Conservation (phyloP, 1,140 invertebrate species). For the Oncopeltus fasciatus region DNA sequence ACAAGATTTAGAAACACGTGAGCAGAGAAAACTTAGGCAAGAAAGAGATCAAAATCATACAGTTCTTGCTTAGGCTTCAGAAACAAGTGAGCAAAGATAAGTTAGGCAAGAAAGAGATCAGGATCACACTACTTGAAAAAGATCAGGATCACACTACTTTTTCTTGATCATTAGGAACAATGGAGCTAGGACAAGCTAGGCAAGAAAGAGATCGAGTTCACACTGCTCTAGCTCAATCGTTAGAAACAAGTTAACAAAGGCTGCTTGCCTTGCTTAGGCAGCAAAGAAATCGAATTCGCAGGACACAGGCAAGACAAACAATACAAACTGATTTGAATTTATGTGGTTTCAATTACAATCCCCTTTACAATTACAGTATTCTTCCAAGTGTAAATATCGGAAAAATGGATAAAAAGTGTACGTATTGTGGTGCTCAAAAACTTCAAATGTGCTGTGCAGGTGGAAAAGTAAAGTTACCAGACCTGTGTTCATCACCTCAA, state of each 20-base stretch:
- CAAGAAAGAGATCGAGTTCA: not conserved
- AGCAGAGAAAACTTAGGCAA: too few relatives aligned
- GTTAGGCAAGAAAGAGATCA: not conserved
- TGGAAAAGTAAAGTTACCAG: too few relatives aligned
- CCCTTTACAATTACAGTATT: not conserved
- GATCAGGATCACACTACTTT: not conserved
- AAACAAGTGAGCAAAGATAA: not conserved
- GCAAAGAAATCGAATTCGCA: not conserved
- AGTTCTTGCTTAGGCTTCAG: not conserved
- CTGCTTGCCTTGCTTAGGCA: not conserved
- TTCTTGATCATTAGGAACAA: not conserved
- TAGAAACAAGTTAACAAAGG: not conserved
- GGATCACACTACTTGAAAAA: too few relatives aligned
- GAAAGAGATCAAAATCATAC: too few relatives aligned
- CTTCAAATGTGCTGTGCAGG: too few relatives aligned
- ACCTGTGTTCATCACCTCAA: too few relatives aligned
- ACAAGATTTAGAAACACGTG: too few relatives aligned
- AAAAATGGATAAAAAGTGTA: not conserved
- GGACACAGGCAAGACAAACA: not conserved
- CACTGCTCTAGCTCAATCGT: not conserved
- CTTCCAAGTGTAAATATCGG: not conserved
- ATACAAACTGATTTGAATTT: slow-evolving; percentile 1
- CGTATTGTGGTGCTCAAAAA: not conserved
- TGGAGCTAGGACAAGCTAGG: not conserved
- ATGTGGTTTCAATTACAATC: slow-evolving; percentile 8